Conservation (phyloP, 2,113 vertebrate species). For the Tragelaphus buxtoni region DNA sequence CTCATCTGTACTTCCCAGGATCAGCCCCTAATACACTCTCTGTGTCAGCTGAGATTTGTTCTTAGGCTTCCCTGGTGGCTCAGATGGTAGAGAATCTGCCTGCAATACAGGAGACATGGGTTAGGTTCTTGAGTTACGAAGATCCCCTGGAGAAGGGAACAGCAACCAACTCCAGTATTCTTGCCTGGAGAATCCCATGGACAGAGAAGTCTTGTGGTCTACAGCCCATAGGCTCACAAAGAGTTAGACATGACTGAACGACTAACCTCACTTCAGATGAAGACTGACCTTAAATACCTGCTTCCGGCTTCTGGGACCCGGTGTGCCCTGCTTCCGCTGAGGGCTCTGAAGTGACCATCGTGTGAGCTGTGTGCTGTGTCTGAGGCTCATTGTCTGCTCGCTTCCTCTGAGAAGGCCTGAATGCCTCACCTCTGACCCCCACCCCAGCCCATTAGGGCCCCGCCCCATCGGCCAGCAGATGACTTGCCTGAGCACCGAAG, state of each 20-base stretch:
- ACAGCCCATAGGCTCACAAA: neutral
- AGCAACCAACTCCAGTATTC: neutral
- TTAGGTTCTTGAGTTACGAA: neutral
- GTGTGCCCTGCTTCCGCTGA: no score
- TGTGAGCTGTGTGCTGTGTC: neutral
- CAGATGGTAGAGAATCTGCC: neutral
- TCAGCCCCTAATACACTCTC: neutral
- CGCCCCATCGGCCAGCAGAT: fast-evolving
- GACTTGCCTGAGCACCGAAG: neutral
- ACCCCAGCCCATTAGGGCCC: neutral
- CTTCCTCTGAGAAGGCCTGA: neutral
- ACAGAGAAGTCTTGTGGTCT: neutral
- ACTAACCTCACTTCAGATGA: neutral
- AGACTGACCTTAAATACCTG: neutral
- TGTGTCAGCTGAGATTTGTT: neutral
- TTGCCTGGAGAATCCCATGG: neutral
- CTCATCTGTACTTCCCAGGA: neutral
- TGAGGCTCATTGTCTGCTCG: fast-evolving
- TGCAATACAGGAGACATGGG: neutral
- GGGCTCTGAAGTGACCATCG: neutral
- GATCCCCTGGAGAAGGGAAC: neutral
- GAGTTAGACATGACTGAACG: neutral
- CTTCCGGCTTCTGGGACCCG: fast-evolving
- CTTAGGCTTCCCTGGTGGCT: neutral
- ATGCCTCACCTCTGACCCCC: neutral